Conservation (phyloP, 2,797 vertebrate species). For the Lacerta bilineata region DNA sequence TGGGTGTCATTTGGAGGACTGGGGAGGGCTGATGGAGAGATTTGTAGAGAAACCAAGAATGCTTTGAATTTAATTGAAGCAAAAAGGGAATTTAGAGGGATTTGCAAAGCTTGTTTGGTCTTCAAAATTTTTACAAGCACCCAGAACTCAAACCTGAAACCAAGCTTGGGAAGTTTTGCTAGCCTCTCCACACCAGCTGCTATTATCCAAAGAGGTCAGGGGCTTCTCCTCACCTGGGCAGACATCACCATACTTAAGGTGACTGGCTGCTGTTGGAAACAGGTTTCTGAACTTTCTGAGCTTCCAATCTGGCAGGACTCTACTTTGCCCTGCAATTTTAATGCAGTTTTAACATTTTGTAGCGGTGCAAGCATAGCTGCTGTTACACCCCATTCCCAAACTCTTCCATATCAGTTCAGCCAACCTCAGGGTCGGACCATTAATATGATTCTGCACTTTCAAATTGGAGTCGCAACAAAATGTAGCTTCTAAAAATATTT, state of each 20-base stretch:
- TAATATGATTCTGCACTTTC: slow-evolving; percentile 27
- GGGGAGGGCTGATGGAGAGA: too few relatives aligned
- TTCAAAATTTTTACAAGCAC: not conserved
- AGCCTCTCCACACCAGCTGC: not conserved
- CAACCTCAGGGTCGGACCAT: not conserved
- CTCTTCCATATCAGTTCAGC: not conserved
- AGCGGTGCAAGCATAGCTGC: not conserved
- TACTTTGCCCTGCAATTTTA: not conserved
- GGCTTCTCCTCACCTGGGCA: not conserved
- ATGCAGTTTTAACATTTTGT: not conserved
- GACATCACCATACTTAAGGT: not conserved
- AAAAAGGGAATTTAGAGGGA: not conserved
- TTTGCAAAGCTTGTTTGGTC: too few relatives aligned
- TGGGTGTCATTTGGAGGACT: not conserved
- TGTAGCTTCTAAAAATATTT: slow-evolving; percentile 37
- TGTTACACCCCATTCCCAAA: not conserved
- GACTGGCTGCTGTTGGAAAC: not conserved
- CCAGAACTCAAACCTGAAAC: not conserved
- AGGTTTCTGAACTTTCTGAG: not conserved
- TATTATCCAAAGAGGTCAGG: not conserved
- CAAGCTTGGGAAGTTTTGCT: not conserved
- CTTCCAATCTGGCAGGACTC: not conserved
- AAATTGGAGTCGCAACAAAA: slow-evolving; percentile 15
- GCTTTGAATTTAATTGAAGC: not conserved
- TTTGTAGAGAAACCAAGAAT: not conserved